Evolutionary conservation across 1,140 invertebrate species (phyloP).

Genomic region (Bicyclus anynana): DNA sequence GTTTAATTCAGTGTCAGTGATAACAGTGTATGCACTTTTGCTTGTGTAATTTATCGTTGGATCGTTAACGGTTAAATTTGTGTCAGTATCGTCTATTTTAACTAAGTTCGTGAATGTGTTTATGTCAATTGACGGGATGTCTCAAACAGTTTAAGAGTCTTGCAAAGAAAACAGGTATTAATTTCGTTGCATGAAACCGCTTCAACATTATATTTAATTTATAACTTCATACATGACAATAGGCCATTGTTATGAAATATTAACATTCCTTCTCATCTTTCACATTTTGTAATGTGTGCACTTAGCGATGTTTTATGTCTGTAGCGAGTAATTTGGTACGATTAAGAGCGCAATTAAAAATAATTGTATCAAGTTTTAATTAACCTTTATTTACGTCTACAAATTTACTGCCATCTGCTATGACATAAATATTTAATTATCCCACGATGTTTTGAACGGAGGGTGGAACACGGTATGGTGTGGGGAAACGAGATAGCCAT

Average conservation of each 20-base stretch:
- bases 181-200: not conserved
- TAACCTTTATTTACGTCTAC: constrained; percentile 30
- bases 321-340: not conserved
- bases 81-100: constrained; percentile 48
- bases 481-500: constrained; percentile 47
- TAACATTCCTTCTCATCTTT: constrained; percentile 19
- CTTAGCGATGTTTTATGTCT: not conserved
- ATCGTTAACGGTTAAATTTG: constrained; percentile 46
- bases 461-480: constrained; percentile 45
- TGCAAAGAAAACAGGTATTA: constrained; percentile 43
- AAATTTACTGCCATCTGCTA: constrained; percentile 40
- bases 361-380: constrained; percentile 20
- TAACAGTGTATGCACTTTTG: constrained; percentile 29
- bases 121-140: constrained; percentile 50
- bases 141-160: constrained; percentile 44
- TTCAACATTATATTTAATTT: not conserved
- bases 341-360: constrained; percentile 4
- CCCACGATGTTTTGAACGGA: constrained; percentile 55
- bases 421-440: constrained; percentile 76
- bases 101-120: constrained; percentile 58
- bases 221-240: constrained; percentile 18
- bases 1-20: constrained; percentile 39
- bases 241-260: constrained; percentile 24
- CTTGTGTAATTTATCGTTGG: constrained; percentile 29
- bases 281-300: constrained; percentile 4